A percentile compares a stretch with the other conserved stretches of the same genome.
phyloP scores from a whole-genome alignment of 2,888 invertebrate species.

The Mesopsocus fuscifrons region DNA sequence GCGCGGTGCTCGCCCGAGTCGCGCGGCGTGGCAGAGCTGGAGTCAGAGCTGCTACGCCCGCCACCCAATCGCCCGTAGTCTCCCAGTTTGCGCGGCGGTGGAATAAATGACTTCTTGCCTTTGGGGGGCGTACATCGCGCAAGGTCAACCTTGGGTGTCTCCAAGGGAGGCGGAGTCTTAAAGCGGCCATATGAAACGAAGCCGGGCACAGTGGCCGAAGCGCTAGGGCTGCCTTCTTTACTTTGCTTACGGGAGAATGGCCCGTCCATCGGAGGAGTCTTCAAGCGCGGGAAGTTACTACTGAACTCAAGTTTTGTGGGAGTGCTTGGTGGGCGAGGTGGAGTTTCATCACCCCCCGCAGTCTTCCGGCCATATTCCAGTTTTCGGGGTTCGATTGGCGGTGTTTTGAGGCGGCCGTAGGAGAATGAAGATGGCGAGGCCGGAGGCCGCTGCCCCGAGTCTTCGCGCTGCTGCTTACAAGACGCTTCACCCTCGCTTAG shows the following conservation, averaged over 20 bases:
- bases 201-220: neutral
- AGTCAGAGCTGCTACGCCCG: constrained; percentile 20
- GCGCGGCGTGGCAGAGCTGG: constrained; percentile 1
- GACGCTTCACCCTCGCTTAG: constrained; percentile 22
- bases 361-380: constrained; percentile 14
- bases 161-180: constrained; percentile 3
- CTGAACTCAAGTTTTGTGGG: neutral
- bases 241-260: neutral
- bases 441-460: constrained; percentile 29
- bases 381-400: constrained; percentile 13
- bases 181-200: neutral
- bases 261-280: constrained; percentile 3
- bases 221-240: neutral
- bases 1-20: constrained; percentile 10
- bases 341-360: constrained; percentile 7
- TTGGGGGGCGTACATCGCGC: constrained; percentile 1
- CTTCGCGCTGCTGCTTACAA: constrained; percentile 22
- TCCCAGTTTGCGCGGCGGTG: constrained; percentile 32
- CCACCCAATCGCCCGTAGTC: constrained; percentile 38
- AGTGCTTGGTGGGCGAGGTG: neutral
- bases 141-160: neutral
- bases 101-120: constrained; percentile 18
- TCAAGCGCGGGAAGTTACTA: neutral
- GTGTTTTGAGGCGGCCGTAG: constrained; percentile 8
- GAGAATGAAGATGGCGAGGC: constrained; percentile 24